Evolutionary conservation across 2,888 invertebrate species (phyloP), one percentile per base, ranked within the genome.

Genomic region (Coleophora flavipennella): DNA sequence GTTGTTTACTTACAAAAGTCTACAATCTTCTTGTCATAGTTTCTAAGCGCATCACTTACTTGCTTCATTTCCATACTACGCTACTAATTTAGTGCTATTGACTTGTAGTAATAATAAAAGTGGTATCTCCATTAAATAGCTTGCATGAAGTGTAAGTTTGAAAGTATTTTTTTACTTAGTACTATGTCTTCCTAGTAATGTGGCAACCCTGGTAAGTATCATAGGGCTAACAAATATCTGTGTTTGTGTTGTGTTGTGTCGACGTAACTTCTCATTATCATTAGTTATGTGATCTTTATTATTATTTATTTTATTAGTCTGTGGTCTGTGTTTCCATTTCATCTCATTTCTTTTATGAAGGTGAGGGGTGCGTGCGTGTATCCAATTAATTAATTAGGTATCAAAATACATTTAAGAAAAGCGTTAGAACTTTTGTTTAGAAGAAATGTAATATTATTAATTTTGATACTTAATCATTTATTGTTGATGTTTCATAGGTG

Each of bases 1-100:
- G 6, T 20, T 20, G 20, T 6, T 20, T 20, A 6, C 20, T 20
- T 4, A 20, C 20, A 20, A 4, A 20, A 20, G 20, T 20, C 20
- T 20, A 6, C 20, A 20, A 20, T 20, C 3, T 20, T 34, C 14
- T 34, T 34, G 3, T 26, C 12, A 25, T n/a, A 10, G 26, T n/a
- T 26, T 1, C 12, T 26, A 25, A 8, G 8, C 7, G 26, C 8
- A 26, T 26, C 20, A 25, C 11, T 25, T 34, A 8, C 26, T 34
- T 34, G 26, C 33, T 9, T 13, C 33, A 34, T 34, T 34, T 26
- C 10, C 34, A 34, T 34, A n/a, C 20, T 34, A 34, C 25, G 34
- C 34, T 11, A 34, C n/a, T n/a, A n/a, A n/a, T 25, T 34, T 25
- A 11, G 2, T 25, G 25, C 34, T 10, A 11, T 20, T 25, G 11